These are phyloP conservation scores for Platalea minor DNA, from an alignment of 2,797 vertebrate species.

Conservation along the genomic window DNA sequence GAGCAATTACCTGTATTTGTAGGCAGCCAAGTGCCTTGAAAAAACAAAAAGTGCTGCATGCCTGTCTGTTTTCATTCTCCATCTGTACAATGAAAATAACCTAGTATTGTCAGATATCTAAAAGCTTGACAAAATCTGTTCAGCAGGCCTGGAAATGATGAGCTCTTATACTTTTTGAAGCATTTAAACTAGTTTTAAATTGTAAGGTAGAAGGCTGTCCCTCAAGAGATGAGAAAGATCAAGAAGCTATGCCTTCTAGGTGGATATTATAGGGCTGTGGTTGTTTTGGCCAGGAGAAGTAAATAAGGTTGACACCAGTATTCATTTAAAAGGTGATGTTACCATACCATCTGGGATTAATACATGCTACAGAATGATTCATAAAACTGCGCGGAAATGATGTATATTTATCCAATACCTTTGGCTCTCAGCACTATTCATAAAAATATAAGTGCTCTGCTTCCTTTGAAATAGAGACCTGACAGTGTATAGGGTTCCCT, in stretches of 20 bases:
- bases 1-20: not conserved
- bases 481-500: not conserved
- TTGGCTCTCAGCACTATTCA: not conserved
- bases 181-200: not conserved
- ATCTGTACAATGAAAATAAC: not conserved
- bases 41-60: not conserved
- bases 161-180: not conserved
- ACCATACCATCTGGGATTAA: conserved; percentile 2
- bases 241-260: not conserved
- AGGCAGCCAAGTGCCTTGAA: not conserved
- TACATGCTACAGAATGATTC: not conserved
- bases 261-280: not conserved
- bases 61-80: not conserved
- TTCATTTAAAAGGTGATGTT: not conserved
- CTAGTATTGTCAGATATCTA: not conserved
- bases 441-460: not conserved
- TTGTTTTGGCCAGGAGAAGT: not conserved
- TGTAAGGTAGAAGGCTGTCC: not conserved
- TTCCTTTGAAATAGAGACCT: conserved; percentile 19
- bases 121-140: not conserved
- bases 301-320: not conserved
- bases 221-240: not conserved
- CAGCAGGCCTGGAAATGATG: not conserved
- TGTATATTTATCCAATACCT: conserved; percentile 2
- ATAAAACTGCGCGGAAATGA: not conserved